A percentile compares a stretch with the other conserved stretches of the same genome.
Evolutionary conservation across 2,888 invertebrate species (phyloP).

Genomic region (Hylaea fasciaria): DNA sequence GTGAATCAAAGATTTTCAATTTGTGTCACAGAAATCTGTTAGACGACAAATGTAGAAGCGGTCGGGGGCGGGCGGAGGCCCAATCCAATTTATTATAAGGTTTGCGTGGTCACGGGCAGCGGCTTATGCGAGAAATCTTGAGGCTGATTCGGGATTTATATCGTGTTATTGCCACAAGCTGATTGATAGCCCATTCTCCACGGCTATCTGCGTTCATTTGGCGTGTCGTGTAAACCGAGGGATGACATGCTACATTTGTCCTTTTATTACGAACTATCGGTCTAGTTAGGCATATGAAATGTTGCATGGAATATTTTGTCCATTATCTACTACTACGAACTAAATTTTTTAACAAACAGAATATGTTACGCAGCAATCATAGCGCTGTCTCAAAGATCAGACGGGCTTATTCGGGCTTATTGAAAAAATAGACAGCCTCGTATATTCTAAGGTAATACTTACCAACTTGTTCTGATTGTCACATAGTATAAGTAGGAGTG

Average conservation of each 20-base stretch:
- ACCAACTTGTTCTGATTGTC: slow-evolving; percentile 15
- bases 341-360: too few relatives aligned
- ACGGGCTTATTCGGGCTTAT: not conserved
- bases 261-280: slow-evolving; percentile 26
- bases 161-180: slow-evolving; percentile 48
- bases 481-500: slow-evolving; percentile 16
- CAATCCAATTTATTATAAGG: slow-evolving; percentile 59
- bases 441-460: slow-evolving; percentile 1
- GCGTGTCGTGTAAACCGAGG: slow-evolving; percentile 41
- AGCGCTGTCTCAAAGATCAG: too few relatives aligned
- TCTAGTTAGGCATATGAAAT: slow-evolving; percentile 15
- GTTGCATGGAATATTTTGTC: not conserved
- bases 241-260: slow-evolving; percentile 40
- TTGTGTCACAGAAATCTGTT: slow-evolving; percentile 43
- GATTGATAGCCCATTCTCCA: slow-evolving; percentile 56
- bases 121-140: slow-evolving; percentile 46
- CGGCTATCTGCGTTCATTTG: slow-evolving; percentile 45
- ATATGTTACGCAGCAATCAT: too few relatives aligned
- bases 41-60: slow-evolving; percentile 33
- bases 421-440: not conserved
- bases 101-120: slow-evolving; percentile 49
- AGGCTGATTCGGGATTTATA: slow-evolving; percentile 49
- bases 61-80: slow-evolving; percentile 37
- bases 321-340: not conserved
- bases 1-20: slow-evolving; percentile 45